Evolutionary conservation across 1,140 invertebrate species (phyloP).

Genomic region (Drosophila littoralis): DNA sequence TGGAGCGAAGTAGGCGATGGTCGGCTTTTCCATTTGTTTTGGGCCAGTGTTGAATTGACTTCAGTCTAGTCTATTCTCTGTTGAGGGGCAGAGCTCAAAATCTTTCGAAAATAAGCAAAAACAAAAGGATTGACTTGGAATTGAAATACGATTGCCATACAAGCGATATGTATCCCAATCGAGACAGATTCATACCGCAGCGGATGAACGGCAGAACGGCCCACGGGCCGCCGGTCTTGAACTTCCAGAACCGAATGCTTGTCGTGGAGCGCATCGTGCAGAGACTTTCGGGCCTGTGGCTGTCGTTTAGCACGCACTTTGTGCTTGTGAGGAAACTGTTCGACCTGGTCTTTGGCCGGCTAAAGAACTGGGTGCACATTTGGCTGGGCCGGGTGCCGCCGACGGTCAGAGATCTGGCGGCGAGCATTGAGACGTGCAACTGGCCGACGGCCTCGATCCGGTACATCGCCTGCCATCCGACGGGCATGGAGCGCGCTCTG

Average conservation of each 20-base stretch:
- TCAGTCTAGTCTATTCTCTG: neutral
- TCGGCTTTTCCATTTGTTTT: neutral
- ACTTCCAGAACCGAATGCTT: no score
- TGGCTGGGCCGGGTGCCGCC: neutral
- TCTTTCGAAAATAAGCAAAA: neutral
- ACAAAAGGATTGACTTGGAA: no score
- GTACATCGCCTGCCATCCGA: conserved; percentile 23
- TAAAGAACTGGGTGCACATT: neutral
- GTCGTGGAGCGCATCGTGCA: no score
- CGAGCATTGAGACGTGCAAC: neutral
- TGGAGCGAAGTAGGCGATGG: neutral
- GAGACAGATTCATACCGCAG: no score
- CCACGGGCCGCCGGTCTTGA: no score
- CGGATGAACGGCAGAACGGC: no score
- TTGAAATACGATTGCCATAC: no score
- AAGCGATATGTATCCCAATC: no score
- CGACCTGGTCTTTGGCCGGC: neutral
- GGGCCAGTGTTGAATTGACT: neutral
- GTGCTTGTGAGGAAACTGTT: neutral
- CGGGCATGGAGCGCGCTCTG: neutral
- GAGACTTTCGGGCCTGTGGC: no score
- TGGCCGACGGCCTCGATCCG: conserved; percentile 18
- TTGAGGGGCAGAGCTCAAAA: neutral
- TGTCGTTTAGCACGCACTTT: no score
- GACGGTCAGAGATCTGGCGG: neutral